Evolutionary conservation across 2,888 invertebrate genomes (phyloP), one percentile per base, ranked within the genome.

Genomic region (Lochmaea capreae): DNA sequence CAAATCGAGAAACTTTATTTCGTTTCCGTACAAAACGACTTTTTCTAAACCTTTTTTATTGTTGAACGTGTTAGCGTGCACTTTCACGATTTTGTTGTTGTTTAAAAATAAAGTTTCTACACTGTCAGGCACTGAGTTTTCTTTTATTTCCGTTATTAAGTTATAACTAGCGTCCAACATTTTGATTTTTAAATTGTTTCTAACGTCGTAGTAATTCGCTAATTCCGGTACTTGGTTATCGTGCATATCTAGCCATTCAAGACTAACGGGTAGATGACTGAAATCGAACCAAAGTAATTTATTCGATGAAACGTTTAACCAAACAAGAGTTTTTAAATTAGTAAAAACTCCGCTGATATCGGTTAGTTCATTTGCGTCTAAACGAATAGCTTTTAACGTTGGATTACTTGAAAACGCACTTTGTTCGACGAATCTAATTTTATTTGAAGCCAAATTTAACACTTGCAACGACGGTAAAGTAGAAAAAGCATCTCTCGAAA

Each of bases 231-330:
- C 92, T 88, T 92, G 90, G 87, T 95, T 95, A 84, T 92, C 91
- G 85, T 94, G 94, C 89, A 95, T 92, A 86, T 95, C 95, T 72
- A 95, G 88, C 93, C 93, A 94, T 85, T 93, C 93, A 61, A 95
- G 89, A 82, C 92, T 93, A 2, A 89, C 85, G 14, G 95, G 95
- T 81, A 95, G 89, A 83, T 94, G 91, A 80, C 93, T 93, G 83
- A 94, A 95, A 88, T 95, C 95, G 87, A 95, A 94, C 92, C 93
- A 92, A 76, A 91, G 89, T 79, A 95, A 88, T 84, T 92, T 92
- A 87, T 95, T 95, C 86, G 93, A 92, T 66, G 94, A 94, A 73
- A 95, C 93, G 87, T 95, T 95, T 80, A 95, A 87, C 93, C 94
- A 94, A 80, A 93, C 91, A 74, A 95, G 90, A 78, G 91, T 92